Evolutionary conservation across 2,113 vertebrate species (phyloP), one percentile per base, ranked within the genome.

Genomic region (Perccottus glenii): DNA sequence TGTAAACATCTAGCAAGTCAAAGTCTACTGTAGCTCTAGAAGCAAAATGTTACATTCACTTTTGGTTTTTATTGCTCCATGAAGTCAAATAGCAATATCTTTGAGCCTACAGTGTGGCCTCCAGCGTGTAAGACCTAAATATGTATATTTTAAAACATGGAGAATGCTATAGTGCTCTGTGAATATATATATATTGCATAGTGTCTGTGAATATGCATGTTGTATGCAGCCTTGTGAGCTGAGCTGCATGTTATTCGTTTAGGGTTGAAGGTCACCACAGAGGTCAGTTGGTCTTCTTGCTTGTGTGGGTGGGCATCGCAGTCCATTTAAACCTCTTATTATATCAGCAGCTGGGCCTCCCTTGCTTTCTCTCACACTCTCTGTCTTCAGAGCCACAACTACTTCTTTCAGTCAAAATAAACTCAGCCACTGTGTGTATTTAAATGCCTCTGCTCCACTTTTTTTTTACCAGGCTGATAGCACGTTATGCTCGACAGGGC

Each of bases 401-500:
- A 62, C 78, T 84, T 77, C 27, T 72, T 72, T 70, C 56, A 74
- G 70, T 85, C 15, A 73, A 84, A 86, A 75, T 72, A 50, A 78
- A 82, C 69, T 52, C 11, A 1, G 55, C 73, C 58, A 44, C 51
- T 12, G 38, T 57, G 33, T 64, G 33, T 36, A 55, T 76, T 70
- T 67, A 77, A 82, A 75, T 68, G 6, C 42, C 27, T 32, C 32
- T 46, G 53, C 73, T 78, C 70, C 60, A 53, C 53, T 75, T 85
- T 82, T 75, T 85, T 82, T 86, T 83, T 78, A 86, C 73, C 70
- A 83, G 64, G 64, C 50, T 82, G 70, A 73, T 72, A 63, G 70
- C 43, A 12, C 67, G 78, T 73, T 67, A 58, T 79, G 69, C 75
- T 81, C 27, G 63, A 72, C 75, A 36, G 77, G 67, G 64, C 76